These are phyloP conservation scores for Ceuthmochares aereus DNA, from an alignment of 2,113 vertebrate species.

Conservation along the genomic window DNA sequence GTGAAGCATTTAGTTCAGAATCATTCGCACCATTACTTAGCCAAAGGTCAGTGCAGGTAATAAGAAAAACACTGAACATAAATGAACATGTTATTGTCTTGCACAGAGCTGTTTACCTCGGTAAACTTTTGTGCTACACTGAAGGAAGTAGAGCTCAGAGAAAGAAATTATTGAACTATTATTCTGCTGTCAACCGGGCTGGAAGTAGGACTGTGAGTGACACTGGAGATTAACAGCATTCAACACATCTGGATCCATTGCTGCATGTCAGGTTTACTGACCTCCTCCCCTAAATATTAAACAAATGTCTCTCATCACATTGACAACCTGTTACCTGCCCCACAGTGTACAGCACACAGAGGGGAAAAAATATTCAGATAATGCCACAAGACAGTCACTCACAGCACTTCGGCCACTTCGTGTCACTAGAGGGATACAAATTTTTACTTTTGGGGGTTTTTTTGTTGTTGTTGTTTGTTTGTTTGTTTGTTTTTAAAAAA, in stretches of 20 bases:
- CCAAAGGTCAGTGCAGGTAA: background rate
- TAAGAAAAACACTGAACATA: background rate
- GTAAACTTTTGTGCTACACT: background rate
- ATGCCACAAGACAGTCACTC: background rate
- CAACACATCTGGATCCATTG: background rate
- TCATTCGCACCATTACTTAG: background rate
- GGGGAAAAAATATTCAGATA: background rate
- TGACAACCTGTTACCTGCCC: background rate
- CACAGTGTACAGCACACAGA: rapidly evolving
- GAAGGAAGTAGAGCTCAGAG: background rate
- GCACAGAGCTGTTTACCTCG: background rate
- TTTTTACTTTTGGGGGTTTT: background rate
- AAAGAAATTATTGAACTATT: background rate
- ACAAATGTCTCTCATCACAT: background rate
- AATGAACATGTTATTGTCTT: background rate
- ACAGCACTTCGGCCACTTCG: background rate
- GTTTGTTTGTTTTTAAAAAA: background rate
- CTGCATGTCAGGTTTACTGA: background rate
- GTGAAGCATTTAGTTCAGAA: background rate
- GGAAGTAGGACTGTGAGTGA: background rate
- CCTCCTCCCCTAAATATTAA: background rate
- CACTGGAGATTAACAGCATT: background rate
- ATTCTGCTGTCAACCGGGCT: background rate
- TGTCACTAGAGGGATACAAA: background rate
- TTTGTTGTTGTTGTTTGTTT: too few relatives aligned